Conservation (phyloP, 2,113 vertebrate species). For the Platichthys flesus region DNA sequence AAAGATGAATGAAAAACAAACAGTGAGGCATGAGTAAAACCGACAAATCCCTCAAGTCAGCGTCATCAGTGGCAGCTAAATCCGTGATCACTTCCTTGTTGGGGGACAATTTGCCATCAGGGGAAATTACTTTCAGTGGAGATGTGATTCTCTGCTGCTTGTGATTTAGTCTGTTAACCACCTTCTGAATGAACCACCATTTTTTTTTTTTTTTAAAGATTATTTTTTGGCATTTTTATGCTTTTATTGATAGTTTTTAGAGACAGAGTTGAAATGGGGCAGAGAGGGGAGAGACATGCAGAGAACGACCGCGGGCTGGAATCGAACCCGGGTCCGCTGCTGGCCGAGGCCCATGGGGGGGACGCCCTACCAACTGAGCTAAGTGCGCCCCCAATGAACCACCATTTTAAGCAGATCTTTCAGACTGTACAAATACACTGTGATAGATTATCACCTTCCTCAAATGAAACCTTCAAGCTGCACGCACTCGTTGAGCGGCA, state of each 20-base stretch:
- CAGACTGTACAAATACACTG: neutral
- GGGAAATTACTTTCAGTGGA: neutral
- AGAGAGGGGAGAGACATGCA: too few species aligned
- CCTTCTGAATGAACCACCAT: too few species aligned
- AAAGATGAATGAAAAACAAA: conserved; percentile 4
- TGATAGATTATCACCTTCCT: neutral
- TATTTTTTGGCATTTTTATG: too few species aligned
- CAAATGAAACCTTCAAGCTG: conserved; percentile 32
- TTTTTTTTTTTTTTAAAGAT: too few species aligned
- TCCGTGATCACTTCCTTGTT: neutral
- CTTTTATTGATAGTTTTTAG: too few species aligned
- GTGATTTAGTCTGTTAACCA: too few species aligned
- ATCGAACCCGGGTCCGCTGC: too few species aligned
- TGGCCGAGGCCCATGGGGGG: too few species aligned
- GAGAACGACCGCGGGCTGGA: too few species aligned
- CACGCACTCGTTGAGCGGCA: conserved; percentile 18
- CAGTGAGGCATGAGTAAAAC: neutral
- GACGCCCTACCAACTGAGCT: too few species aligned
- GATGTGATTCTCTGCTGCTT: neutral
- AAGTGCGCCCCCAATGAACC: too few species aligned
- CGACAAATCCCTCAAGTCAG: neutral
- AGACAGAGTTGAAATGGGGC: too few species aligned
- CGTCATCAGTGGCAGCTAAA: neutral
- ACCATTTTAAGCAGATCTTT: neutral
- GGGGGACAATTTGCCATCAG: neutral